Conservation (phyloP, 1,140 invertebrate genomes). For the Subanguina moxae region DNA sequence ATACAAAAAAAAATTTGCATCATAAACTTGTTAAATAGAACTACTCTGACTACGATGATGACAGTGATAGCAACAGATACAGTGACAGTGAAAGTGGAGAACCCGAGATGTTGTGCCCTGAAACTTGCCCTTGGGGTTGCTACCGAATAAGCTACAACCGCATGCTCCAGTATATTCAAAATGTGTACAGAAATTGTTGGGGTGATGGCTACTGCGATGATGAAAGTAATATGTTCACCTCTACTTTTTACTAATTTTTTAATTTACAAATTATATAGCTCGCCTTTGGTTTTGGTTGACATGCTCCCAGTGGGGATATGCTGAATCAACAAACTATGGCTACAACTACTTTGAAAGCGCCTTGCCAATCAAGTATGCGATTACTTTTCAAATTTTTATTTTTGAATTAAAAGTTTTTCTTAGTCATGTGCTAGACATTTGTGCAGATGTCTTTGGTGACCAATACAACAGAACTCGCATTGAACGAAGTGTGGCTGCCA, state of each 20-base stretch:
- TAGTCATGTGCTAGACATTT: constrained; percentile 3
- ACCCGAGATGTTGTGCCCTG: not conserved
- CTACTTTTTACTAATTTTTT: not conserved
- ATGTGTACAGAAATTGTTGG: constrained; percentile 1
- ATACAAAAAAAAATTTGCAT: not conserved
- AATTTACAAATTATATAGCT: not conserved
- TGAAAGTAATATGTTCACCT: too few species aligned
- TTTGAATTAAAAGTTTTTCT: not conserved
- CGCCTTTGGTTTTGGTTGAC: constrained; percentile 82
- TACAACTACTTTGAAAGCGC: constrained; percentile 73
- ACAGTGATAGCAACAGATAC: not conserved
- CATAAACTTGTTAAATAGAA: not conserved
- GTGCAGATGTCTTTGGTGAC: not conserved
- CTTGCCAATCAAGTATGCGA: constrained; percentile 68
- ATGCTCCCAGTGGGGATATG: constrained; percentile 90
- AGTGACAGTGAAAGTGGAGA: constrained; percentile 2
- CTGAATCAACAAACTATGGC: constrained; percentile 74
- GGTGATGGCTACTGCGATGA: not conserved
- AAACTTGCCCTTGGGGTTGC: not conserved
- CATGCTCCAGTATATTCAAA: not conserved
- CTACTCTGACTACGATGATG: not conserved
- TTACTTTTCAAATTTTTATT: constrained; percentile 7
- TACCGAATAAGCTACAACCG: not conserved
- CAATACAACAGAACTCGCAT: constrained; percentile 1
- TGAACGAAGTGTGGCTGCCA: not conserved